Percentiles rank a stretch among this genome's conserved stretches.
phyloP scores from a whole-genome alignment of 2,113 vertebrate species.

The Brienomyrus longianalis region DNA sequence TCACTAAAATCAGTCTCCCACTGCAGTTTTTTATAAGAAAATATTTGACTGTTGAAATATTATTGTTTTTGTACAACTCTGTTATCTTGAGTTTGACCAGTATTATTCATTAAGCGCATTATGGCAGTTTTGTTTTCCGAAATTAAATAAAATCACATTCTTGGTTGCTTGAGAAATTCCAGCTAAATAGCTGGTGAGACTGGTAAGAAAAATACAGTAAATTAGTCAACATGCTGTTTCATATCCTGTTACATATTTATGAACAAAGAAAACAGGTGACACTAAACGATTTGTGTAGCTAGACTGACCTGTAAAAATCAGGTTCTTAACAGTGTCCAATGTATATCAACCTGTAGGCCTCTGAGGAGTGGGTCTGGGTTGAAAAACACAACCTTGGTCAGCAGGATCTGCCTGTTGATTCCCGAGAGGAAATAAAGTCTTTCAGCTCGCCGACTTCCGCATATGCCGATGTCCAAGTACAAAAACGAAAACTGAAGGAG shows the following conservation, averaged over 20 bases:
- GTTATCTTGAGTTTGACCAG: background rate
- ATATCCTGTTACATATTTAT: background rate
- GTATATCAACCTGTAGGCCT: conserved; percentile 93
- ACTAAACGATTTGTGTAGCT: background rate
- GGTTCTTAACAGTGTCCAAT: conserved; percentile 83
- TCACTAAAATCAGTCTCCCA: background rate
- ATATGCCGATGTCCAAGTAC: conserved; percentile 47
- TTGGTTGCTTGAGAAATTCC: background rate
- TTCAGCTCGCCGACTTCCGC: conserved; percentile 42
- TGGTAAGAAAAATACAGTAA: background rate
- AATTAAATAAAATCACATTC: background rate
- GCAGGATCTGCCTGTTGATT: conserved; percentile 60
- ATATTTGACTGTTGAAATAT: background rate
- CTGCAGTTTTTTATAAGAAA: background rate
- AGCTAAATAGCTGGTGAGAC: background rate
- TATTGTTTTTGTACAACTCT: background rate
- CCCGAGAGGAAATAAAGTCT: conserved; percentile 53
- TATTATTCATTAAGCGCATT: background rate
- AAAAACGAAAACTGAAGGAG: conserved; percentile 46
- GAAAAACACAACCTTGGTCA: conserved; percentile 81
- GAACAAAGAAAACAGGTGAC: background rate
- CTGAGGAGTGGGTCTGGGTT: conserved; percentile 98
- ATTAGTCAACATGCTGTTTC: background rate
- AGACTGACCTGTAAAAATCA: background rate
- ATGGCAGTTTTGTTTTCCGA: background rate